Evolutionary conservation across 1,140 invertebrate species (phyloP).

Genomic region (Tenebrio molitor): DNA sequence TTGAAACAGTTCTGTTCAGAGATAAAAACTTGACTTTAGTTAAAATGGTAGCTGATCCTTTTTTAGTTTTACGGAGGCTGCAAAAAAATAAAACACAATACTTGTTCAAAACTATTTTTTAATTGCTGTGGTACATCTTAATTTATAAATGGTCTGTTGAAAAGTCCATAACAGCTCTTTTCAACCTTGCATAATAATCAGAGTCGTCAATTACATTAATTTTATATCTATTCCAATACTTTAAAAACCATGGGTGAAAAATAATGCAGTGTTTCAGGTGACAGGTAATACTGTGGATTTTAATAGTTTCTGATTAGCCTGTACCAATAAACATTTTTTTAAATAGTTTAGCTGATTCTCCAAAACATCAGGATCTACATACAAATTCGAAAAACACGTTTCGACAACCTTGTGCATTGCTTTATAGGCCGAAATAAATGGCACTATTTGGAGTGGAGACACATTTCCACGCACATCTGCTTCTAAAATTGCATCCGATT

Average conservation of each 20-base stretch:
- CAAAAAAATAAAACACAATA: too few species aligned
- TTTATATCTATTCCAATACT: too few species aligned
- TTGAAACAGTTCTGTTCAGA: too few species aligned
- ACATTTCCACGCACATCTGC: neutral
- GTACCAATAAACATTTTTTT: neutral
- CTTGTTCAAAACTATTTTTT: too few species aligned
- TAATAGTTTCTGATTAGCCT: neutral
- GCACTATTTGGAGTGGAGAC: neutral
- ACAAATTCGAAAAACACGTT: neutral
- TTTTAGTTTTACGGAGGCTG: too few species aligned
- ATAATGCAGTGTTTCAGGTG: neutral
- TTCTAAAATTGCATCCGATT: neutral
- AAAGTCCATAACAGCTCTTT: too few species aligned
- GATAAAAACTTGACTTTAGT: too few species aligned
- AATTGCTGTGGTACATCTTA: too few species aligned
- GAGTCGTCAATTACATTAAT: too few species aligned
- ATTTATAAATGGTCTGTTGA: too few species aligned
- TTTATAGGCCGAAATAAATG: neutral
- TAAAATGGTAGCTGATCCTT: too few species aligned
- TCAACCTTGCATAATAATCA: too few species aligned
- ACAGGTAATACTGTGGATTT: neutral
- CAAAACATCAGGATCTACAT: neutral
- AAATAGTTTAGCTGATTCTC: neutral
- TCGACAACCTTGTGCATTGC: neutral
- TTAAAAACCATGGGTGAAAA: neutral